A percentile compares a stretch with the other conserved stretches of the same genome.
Conservation (phyloP, 2,888 invertebrate genomes). For the Micoletzkya japonica region DNA sequence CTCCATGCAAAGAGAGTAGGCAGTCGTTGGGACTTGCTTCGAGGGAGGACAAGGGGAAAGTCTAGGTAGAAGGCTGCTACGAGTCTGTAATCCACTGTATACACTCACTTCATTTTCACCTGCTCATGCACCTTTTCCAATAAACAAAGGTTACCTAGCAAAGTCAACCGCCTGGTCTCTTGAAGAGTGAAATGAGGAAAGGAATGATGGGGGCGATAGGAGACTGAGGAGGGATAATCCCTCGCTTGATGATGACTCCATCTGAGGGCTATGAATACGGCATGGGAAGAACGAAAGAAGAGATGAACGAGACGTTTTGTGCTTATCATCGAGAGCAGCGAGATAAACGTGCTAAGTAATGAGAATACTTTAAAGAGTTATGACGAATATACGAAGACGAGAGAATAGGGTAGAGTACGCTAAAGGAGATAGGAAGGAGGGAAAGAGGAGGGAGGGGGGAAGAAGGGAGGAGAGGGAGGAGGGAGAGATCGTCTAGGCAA, state of each 20-base stretch:
- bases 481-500: too few relatives aligned
- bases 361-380: too few relatives aligned
- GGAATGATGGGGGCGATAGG: slow-evolving; percentile 14
- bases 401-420: too few relatives aligned
- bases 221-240: slow-evolving; percentile 12
- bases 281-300: too few relatives aligned
- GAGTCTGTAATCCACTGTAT: slow-evolving; percentile 3
- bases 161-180: slow-evolving; percentile 17
- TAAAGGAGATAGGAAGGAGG: too few relatives aligned
- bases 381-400: too few relatives aligned
- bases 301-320: too few relatives aligned
- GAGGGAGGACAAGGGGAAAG: slow-evolving; percentile 26
- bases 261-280: background rate
- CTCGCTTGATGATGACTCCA: background rate
- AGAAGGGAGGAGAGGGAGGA: too few relatives aligned
- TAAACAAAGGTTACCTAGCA: slow-evolving; percentile 1
- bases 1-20: slow-evolving; percentile 29
- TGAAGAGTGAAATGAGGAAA: slow-evolving; percentile 1
- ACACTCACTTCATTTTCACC: background rate
- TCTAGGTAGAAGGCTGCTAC: slow-evolving; percentile 28
- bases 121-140: background rate
- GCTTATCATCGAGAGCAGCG: too few relatives aligned
- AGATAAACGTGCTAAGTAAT: too few relatives aligned
- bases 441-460: too few relatives aligned
- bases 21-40: background rate